These are phyloP conservation scores for Eristalis tenax DNA, from an alignment of 2,888 invertebrate species.

Conservation along the genomic window DNA sequence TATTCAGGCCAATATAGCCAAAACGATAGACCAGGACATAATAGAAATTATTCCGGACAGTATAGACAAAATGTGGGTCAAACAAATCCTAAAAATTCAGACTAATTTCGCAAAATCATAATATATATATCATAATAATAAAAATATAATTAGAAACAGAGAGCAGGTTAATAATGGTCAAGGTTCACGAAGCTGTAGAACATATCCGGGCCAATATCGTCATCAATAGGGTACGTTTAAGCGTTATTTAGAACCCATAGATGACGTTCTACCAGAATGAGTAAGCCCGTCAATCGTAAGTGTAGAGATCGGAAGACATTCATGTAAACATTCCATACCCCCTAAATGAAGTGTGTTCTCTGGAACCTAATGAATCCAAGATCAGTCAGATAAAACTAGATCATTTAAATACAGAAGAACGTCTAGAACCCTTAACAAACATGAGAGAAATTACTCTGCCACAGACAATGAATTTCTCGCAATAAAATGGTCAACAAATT, in stretches of 20 bases:
- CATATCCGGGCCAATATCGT: not conserved
- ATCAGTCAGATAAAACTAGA: no score
- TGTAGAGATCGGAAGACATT: not conserved
- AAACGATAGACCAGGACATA: not conserved
- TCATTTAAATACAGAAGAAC: no score
- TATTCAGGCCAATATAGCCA: conserved; percentile 1
- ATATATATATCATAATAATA: no score
- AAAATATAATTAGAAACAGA: not conserved
- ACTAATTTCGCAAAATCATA: not conserved
- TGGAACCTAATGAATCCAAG: no score
- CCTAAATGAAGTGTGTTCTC: no score
- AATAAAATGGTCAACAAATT: no score
- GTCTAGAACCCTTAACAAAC: not conserved
- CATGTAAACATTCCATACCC: no score
- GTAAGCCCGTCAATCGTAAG: no score
- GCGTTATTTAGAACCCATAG: no score
- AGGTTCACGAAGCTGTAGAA: no score
- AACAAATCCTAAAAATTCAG: not conserved
- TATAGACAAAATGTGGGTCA: not conserved
- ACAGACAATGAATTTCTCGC: not conserved
- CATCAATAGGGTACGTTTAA: no score
- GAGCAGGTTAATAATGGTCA: not conserved
- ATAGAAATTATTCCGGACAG: not conserved
- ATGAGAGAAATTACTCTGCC: not conserved
- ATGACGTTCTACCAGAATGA: not conserved